Percentiles rank a stretch among this genome's conserved stretches.
Evolutionary conservation across 2,888 invertebrate genomes (phyloP).

Genomic region (Caenorhabditis sp.): DNA sequence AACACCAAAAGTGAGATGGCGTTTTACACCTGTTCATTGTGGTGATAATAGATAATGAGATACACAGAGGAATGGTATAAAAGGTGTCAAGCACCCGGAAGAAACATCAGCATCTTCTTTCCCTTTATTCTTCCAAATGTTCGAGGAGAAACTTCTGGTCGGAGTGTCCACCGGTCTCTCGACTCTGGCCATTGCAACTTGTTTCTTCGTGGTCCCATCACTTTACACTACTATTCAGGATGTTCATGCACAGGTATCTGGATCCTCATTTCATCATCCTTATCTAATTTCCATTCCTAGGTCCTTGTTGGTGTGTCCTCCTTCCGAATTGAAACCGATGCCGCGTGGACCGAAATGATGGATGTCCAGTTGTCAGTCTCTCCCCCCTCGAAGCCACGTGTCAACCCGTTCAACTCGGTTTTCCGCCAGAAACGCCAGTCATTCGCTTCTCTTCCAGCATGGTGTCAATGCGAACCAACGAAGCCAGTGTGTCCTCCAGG

Average conservation of each 20-base stretch:
- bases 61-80: constrained; percentile 28
- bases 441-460: constrained; percentile 74
- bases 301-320: constrained; percentile 63
- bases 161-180: constrained; percentile 67
- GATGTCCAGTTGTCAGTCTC: constrained; percentile 78
- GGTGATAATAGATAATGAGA: constrained; percentile 45
- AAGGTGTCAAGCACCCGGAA: constrained; percentile 3
- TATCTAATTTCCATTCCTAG: constrained; percentile 29
- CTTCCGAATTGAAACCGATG: constrained; percentile 79
- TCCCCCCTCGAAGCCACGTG: constrained; percentile 75
- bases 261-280: background rate
- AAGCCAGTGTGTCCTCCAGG: constrained; percentile 75
- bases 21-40: constrained; percentile 38
- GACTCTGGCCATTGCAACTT: constrained; percentile 65
- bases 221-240: constrained; percentile 78
- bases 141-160: constrained; percentile 70
- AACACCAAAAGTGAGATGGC: constrained; percentile 9
- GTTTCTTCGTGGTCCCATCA: constrained; percentile 76
- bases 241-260: constrained; percentile 59
- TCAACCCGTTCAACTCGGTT: constrained; percentile 72
- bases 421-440: constrained; percentile 77
- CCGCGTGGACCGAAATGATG: constrained; percentile 80
- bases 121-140: constrained; percentile 39
- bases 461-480: constrained; percentile 78
- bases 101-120: background rate